These are phyloP conservation scores for Chaetops frenatus DNA, from an alignment of 2,113 vertebrate genomes.

Conservation along the genomic window DNA sequence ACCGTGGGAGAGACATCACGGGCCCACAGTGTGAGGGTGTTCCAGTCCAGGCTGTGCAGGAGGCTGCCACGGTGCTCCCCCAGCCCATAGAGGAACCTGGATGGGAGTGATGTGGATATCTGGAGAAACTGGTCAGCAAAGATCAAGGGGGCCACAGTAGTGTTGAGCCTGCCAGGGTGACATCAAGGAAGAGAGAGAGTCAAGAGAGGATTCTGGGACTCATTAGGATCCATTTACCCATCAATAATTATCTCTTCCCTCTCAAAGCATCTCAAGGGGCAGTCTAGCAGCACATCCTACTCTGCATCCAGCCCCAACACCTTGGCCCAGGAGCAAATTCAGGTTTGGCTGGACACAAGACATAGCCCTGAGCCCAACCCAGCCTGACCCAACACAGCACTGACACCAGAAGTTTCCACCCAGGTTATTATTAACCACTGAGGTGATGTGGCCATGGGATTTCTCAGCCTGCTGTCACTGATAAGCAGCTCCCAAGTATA, in stretches of 20 bases:
- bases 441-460: fast-evolving
- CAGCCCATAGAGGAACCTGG: constrained; percentile 78
- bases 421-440: not conserved
- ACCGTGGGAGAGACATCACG: constrained; percentile 83
- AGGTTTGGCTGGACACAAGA: not conserved
- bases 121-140: constrained; percentile 87
- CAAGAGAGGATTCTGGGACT: not conserved
- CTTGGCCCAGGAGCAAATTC: not conserved
- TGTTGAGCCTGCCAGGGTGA: constrained; percentile 72
- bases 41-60: constrained; percentile 82
- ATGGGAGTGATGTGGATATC: constrained; percentile 75
- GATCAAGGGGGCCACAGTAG: constrained; percentile 81
- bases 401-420: not conserved
- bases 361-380: not conserved
- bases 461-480: not conserved
- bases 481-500: not conserved
- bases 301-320: not conserved
- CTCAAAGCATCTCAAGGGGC: not conserved
- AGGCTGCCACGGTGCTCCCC: constrained; percentile 82
- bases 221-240: not conserved
- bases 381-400: fast-evolving
- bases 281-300: not conserved
- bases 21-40: constrained; percentile 86
- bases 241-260: not conserved
- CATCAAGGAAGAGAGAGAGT: not conserved